A percentile compares a stretch with the other conserved stretches of the same genome.
These are phyloP conservation scores for Lomographa bimaculata DNA, from an alignment of 2,888 invertebrate genomes.

Conservation along the genomic window DNA sequence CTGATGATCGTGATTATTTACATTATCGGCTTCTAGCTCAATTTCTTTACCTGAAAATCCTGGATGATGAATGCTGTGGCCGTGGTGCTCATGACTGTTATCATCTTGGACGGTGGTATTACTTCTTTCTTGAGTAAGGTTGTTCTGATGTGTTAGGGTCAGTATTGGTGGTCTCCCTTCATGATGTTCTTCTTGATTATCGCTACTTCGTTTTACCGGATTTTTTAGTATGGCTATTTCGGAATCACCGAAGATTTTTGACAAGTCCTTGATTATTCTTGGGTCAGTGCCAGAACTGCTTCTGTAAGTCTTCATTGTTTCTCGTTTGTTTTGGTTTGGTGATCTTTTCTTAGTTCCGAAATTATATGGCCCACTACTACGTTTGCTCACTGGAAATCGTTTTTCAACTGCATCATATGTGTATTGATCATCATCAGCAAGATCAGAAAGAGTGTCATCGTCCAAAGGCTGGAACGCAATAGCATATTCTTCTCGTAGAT, in stretches of 20 bases:
- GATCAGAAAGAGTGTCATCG: slow-evolving; percentile 65
- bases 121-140: slow-evolving; percentile 52
- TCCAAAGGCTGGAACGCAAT: slow-evolving; percentile 78
- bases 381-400: slow-evolving; percentile 87
- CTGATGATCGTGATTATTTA: slow-evolving; percentile 44
- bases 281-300: slow-evolving; percentile 86
- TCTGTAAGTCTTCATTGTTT: slow-evolving; percentile 58
- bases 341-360: slow-evolving; percentile 57
- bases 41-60: slow-evolving; percentile 51
- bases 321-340: slow-evolving; percentile 58
- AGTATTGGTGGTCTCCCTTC: slow-evolving; percentile 70
- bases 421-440: slow-evolving; percentile 69
- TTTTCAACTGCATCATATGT: slow-evolving; percentile 76
- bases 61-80: slow-evolving; percentile 58
- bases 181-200: slow-evolving; percentile 57
- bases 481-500: slow-evolving; percentile 72
- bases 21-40: slow-evolving; percentile 35
- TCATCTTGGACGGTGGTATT: slow-evolving; percentile 49
- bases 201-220: slow-evolving; percentile 80
- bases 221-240: slow-evolving; percentile 68
- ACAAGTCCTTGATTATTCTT: slow-evolving; percentile 87
- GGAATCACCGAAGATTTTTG: slow-evolving; percentile 85
- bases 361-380: slow-evolving; percentile 79
- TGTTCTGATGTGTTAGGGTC: slow-evolving; percentile 44
- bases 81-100: slow-evolving; percentile 62